Conservation (phyloP, 2,113 vertebrate species). For the Lepus americanus region DNA sequence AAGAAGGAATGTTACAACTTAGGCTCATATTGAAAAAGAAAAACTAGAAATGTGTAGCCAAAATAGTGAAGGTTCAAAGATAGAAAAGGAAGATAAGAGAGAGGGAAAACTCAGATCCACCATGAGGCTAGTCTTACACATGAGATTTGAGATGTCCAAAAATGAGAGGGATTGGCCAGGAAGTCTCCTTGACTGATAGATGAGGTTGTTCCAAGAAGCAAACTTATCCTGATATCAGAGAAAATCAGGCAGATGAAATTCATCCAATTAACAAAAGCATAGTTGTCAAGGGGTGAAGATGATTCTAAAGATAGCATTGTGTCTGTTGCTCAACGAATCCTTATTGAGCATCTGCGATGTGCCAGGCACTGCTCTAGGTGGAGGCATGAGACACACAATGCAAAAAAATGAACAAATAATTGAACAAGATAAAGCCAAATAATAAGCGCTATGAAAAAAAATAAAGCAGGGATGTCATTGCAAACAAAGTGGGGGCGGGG, state of each 20-base stretch:
- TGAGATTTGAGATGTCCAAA: background rate
- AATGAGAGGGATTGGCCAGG: background rate
- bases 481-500: too few relatives aligned
- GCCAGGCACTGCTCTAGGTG: slow-evolving; percentile 62
- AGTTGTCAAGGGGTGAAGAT: background rate
- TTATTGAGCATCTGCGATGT: slow-evolving; percentile 30
- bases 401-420: slow-evolving; percentile 28
- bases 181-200: background rate
- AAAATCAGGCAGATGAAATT: slow-evolving; percentile 1
- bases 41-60: background rate
- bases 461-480: background rate
- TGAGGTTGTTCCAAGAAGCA: background rate
- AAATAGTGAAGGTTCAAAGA: background rate
- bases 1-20: background rate
- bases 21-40: background rate
- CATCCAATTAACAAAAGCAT: slow-evolving; percentile 56
- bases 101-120: background rate
- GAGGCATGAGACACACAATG: background rate
- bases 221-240: background rate
- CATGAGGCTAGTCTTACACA: background rate
- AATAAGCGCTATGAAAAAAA: slow-evolving; percentile 1
- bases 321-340: slow-evolving; percentile 35
- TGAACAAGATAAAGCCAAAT: background rate
- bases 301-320: slow-evolving; percentile 52
- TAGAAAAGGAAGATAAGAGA: background rate